phyloP scores from a whole-genome alignment of 2,113 vertebrate genomes.

The Manacus vitellinus region DNA sequence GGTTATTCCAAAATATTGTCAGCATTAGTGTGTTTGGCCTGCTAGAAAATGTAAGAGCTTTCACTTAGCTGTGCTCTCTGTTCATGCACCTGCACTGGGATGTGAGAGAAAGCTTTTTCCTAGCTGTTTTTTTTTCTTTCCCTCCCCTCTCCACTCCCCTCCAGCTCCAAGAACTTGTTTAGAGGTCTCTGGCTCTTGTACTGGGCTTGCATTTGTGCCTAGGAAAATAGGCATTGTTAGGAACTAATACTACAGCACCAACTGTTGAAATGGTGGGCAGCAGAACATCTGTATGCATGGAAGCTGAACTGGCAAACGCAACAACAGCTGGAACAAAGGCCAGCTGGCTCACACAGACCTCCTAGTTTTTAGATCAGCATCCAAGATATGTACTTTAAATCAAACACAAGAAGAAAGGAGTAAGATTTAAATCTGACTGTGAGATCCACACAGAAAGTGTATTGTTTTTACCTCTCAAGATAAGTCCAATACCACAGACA shows the following conservation, averaged over 20 bases:
- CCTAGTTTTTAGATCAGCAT: background rate
- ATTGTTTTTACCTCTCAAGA: background rate
- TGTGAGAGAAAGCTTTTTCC: background rate
- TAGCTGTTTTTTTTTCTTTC: too few relatives aligned
- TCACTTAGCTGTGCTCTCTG: background rate
- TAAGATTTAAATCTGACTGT: background rate
- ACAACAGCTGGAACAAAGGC: background rate
- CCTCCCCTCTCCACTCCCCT: background rate
- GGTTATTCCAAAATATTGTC: background rate
- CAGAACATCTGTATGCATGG: background rate
- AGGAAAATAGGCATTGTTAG: background rate
- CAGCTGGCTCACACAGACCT: background rate
- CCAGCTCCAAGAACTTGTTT: background rate
- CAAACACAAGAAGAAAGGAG: background rate
- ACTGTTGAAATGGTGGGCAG: background rate
- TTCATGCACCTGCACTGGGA: too few relatives aligned
- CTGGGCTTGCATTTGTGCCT: background rate
- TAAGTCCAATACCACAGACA: background rate
- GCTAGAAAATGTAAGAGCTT: background rate
- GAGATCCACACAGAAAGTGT: background rate
- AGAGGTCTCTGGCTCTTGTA: background rate
- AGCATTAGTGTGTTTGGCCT: background rate
- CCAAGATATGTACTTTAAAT: background rate
- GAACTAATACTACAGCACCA: background rate
- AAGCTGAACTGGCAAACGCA: background rate